Percentiles rank a stretch among this genome's conserved stretches.
These are phyloP conservation scores for Columba livia DNA, from an alignment of 2,113 vertebrate species.

Conservation along the genomic window DNA sequence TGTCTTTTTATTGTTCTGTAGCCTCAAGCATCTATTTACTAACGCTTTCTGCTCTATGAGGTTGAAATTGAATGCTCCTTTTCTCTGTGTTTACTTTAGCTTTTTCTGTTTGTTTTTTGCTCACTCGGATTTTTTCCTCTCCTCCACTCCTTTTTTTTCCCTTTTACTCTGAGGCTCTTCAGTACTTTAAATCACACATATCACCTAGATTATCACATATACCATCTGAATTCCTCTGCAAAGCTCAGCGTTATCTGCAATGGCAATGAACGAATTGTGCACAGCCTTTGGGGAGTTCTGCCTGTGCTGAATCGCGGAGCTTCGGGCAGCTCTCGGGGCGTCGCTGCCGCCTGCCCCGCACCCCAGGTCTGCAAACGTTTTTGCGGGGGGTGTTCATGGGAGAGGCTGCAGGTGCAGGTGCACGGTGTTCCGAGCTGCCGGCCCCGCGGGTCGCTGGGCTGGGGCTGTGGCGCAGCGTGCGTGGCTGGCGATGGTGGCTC, in stretches of 20 bases:
- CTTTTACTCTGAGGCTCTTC: not conserved
- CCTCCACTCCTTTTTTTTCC: not conserved
- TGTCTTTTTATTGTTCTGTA: conserved; percentile 6
- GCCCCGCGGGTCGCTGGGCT: not conserved
- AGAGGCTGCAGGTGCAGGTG: not conserved
- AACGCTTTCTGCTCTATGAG: not conserved
- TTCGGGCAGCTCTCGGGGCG: not conserved
- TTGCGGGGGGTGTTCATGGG: rapidly evolving
- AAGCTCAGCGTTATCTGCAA: not conserved
- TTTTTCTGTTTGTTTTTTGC: not conserved
- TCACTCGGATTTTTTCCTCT: not conserved
- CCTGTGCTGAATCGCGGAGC: not conserved
- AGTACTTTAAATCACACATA: not conserved
- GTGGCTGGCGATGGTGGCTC: not conserved
- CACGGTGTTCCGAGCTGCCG: rapidly evolving
- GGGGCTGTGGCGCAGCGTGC: too few relatives aligned
- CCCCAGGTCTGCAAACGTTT: rapidly evolving
- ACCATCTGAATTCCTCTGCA: not conserved
- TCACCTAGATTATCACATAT: not conserved
- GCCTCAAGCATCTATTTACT: conserved; percentile 23
- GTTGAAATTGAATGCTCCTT: not conserved
- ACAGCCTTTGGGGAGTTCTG: not conserved
- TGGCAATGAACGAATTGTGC: too few relatives aligned
- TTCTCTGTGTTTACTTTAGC: conserved; percentile 33
- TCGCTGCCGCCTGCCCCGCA: rapidly evolving